Percentiles rank a stretch among this genome's conserved stretches.
These are phyloP conservation scores for Brevimyrus niger DNA, from an alignment of 2,113 vertebrate species.

Conservation along the genomic window DNA sequence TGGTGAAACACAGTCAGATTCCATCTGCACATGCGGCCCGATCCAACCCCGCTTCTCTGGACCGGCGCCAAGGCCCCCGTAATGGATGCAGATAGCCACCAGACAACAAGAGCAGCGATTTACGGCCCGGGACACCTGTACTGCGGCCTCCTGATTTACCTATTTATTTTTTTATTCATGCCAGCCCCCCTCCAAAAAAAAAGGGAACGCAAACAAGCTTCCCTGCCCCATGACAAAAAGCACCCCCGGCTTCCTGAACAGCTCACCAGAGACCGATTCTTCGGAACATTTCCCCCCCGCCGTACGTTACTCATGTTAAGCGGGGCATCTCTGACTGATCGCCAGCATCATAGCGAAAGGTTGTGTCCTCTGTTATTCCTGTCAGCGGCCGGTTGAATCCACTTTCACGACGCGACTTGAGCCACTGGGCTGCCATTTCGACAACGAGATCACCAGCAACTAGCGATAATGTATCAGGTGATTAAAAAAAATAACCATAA, in stretches of 20 bases:
- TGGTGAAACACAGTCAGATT: constrained; percentile 36
- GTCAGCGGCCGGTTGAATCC: not conserved
- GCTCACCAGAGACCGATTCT: not conserved
- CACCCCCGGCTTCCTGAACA: not conserved
- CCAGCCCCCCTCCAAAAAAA: not conserved
- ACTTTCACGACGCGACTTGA: not conserved
- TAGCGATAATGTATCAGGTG: not conserved
- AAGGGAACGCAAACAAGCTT: not conserved
- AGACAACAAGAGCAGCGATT: constrained; percentile 28
- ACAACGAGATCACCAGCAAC: not conserved
- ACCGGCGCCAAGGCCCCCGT: not conserved
- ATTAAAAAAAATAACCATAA: not conserved
- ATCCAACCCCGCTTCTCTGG: constrained; percentile 17
- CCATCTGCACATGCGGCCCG: constrained; percentile 31
- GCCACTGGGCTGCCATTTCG: not conserved
- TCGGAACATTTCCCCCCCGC: not conserved
- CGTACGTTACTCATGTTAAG: not conserved
- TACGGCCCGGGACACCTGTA: constrained; percentile 23
- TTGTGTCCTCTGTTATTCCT: not conserved
- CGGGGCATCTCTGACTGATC: not conserved
- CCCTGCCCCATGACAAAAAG: not conserved
- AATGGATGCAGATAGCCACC: constrained; percentile 28
- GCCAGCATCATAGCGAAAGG: not conserved
- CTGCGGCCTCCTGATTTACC: not conserved
- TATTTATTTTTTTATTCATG: not conserved